phyloP scores from a whole-genome alignment of 2,113 vertebrate species.

The Ceyx melanurus region DNA sequence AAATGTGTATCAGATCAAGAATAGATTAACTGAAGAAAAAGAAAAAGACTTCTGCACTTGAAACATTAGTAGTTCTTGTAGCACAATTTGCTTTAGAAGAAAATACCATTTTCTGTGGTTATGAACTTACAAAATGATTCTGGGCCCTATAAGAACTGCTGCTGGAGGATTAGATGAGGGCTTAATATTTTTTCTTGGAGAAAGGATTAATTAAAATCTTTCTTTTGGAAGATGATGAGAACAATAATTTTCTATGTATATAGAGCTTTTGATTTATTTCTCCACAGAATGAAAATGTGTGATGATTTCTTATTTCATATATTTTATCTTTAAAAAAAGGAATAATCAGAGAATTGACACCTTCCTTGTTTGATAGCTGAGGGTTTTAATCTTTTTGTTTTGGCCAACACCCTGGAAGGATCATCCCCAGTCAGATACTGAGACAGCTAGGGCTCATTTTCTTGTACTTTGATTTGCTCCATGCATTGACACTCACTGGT shows the following conservation, averaged over 20 bases:
- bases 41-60: not conserved
- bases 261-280: conserved; percentile 20
- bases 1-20: not conserved
- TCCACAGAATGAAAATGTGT: not conserved
- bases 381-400: not conserved
- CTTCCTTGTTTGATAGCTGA: not conserved
- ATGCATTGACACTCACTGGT: not conserved
- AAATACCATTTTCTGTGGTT: conserved; percentile 22
- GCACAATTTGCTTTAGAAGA: not conserved
- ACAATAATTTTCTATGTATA: not conserved
- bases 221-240: not conserved
- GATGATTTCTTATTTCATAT: not conserved
- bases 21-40: conserved; percentile 5
- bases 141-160: not conserved
- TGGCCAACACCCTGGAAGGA: not conserved
- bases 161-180: conserved; percentile 35
- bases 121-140: conserved; percentile 1
- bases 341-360: not conserved
- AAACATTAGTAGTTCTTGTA: not conserved
- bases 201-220: conserved; percentile 46
- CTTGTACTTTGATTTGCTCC: not conserved
- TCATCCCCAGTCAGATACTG: not conserved
- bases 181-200: conserved; percentile 26
- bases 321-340: not conserved
- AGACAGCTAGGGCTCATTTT: not conserved